Conservation (phyloP, 1,140 invertebrate species). For the Ditylenchus dipsaci region DNA sequence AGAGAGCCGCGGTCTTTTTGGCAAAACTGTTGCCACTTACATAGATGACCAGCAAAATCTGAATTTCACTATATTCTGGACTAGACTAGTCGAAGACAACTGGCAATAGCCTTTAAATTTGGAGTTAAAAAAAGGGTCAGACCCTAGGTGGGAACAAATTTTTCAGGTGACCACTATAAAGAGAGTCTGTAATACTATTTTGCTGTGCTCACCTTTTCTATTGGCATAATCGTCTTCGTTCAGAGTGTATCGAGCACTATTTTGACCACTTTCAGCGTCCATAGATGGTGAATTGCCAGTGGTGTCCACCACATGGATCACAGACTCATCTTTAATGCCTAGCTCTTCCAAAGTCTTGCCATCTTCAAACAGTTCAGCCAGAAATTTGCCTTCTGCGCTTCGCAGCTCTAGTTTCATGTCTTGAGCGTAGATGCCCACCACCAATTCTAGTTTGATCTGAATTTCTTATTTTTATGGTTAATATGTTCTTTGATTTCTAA, state of each 20-base stretch:
- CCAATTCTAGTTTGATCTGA: conserved; percentile 28
- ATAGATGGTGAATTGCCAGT: conserved; percentile 19
- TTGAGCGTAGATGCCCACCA: conserved; percentile 22
- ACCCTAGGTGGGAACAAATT: too few relatives aligned
- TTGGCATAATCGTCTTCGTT: conserved; percentile 29
- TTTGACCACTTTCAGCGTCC: background rate
- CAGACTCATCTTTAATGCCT: conserved; percentile 21
- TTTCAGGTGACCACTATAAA: too few relatives aligned
- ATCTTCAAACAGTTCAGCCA: conserved; percentile 25
- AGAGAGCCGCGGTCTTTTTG: too few relatives aligned
- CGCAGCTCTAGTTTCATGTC: conserved; percentile 33
- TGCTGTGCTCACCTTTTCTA: conserved; percentile 22
- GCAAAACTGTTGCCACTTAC: too few relatives aligned
- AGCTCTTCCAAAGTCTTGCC: conserved; percentile 23
- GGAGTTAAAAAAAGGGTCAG: too few relatives aligned
- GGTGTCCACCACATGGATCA: conserved; percentile 17
- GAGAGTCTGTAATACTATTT: background rate
- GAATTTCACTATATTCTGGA: too few relatives aligned
- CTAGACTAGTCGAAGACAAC: too few relatives aligned
- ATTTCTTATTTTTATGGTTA: too few relatives aligned
- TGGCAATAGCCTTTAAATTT: too few relatives aligned
- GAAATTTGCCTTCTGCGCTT: conserved; percentile 20
- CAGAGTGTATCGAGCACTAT: conserved; percentile 15
- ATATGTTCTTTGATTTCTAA: too few relatives aligned
- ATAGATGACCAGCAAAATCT: too few relatives aligned